Evolutionary conservation across 2,888 invertebrate genomes (phyloP).

Genomic region (Dendrolimus houi): DNA sequence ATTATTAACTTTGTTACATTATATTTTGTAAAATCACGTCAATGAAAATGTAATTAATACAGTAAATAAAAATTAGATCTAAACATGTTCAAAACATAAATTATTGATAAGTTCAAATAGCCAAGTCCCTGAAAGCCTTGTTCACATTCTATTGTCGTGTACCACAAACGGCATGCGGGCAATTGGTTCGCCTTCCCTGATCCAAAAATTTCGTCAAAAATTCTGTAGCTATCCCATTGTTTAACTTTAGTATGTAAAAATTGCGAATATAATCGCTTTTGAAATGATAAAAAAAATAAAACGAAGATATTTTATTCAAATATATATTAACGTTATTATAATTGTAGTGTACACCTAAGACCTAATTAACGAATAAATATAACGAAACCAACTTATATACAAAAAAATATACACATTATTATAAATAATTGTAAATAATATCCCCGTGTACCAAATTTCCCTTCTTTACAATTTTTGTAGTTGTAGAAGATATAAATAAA

Average conservation of each 20-base stretch:
- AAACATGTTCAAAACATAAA: no score
- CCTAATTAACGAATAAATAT: slow-evolving; percentile 34
- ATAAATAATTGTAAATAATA: slow-evolving; percentile 53
- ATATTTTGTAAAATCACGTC: no score
- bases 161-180: no score
- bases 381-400: slow-evolving; percentile 67
- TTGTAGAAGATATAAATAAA: slow-evolving; percentile 29
- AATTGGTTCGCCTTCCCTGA: no score
- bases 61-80: no score
- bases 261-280: slow-evolving; percentile 46
- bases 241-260: slow-evolving; percentile 36
- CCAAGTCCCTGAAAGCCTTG: no score
- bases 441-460: slow-evolving; percentile 70
- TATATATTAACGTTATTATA: slow-evolving; percentile 62
- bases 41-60: no score
- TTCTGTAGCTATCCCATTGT: slow-evolving; percentile 34
- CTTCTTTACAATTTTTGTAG: slow-evolving; percentile 75
- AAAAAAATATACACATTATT: slow-evolving; percentile 57
- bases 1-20: no score
- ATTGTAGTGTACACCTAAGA: slow-evolving; percentile 53
- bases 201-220: no score
- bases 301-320: slow-evolving; percentile 68
- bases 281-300: slow-evolving; percentile 35
- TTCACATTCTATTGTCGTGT: no score
- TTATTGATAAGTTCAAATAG: no score